Evolutionary conservation across 35 echinoderm and acorn worm species (phyloP).

Genomic region (Heliocidaris erythrogramma): DNA sequence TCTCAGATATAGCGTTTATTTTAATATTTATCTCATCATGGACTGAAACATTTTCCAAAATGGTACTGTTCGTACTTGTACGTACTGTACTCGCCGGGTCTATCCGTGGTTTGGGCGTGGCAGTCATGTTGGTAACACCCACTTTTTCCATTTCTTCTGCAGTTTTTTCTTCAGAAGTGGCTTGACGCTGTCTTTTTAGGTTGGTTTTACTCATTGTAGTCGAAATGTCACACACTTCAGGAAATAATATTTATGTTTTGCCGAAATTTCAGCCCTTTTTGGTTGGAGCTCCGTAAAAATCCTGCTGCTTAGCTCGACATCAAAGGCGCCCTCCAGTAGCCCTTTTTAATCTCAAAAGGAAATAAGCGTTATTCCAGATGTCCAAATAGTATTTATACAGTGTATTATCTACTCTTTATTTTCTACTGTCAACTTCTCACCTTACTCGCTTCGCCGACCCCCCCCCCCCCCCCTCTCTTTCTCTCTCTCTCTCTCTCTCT

Average conservation of each 20-base stretch:
- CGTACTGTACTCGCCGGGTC: neutral
- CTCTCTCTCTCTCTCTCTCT: too few species aligned
- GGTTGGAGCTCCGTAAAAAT: neutral
- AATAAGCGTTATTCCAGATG: too few species aligned
- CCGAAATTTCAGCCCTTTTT: neutral
- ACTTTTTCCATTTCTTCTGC: neutral
- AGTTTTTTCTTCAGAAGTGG: neutral
- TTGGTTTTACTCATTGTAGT: neutral
- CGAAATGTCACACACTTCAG: neutral
- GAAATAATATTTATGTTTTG: neutral
- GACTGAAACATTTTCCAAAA: neutral
- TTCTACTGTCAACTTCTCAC: too few species aligned
- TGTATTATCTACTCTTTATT: too few species aligned
- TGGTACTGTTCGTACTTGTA: neutral
- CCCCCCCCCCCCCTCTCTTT: too few species aligned
- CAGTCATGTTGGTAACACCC: neutral
- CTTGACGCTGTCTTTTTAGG: neutral
- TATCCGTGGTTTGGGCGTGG: neutral
- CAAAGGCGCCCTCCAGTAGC: slow-evolving; percentile 30
- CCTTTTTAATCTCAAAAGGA: neutral
- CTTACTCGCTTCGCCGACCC: too few species aligned
- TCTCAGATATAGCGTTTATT: neutral
- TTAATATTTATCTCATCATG: neutral
- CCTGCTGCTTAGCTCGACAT: neutral
- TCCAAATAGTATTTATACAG: too few species aligned